Conservation (phyloP, 1,140 invertebrate genomes). For the Euwallacea fornicatus region DNA sequence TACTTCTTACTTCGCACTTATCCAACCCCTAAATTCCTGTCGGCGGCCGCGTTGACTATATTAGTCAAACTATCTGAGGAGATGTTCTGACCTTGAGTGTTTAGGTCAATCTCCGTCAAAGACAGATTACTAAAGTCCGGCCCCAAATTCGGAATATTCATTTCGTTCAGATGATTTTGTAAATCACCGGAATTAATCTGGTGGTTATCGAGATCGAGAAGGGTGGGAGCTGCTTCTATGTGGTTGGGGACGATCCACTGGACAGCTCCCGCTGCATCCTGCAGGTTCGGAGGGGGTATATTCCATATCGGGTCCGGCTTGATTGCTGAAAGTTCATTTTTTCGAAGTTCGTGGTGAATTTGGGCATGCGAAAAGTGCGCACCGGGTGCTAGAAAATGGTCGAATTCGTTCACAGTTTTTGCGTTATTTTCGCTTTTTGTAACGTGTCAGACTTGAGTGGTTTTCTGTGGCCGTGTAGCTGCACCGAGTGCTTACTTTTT, state of each 20-base stretch:
- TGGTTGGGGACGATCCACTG: conserved; percentile 16
- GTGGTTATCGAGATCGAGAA: conserved; percentile 39
- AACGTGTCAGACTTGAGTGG: too few species aligned
- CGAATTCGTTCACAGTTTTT: too few species aligned
- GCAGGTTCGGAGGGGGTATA: conserved; percentile 3
- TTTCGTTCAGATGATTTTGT: conserved; percentile 25
- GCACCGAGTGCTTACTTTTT: too few species aligned
- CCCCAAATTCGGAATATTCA: conserved; percentile 27
- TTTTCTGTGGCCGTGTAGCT: too few species aligned
- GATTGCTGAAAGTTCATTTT: neutral
- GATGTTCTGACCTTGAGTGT: conserved; percentile 49
- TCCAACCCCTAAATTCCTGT: conserved; percentile 14
- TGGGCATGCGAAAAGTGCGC: too few species aligned
- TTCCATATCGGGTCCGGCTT: conserved; percentile 7
- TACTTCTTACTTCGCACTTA: neutral
- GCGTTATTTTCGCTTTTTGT: too few species aligned
- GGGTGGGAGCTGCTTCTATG: neutral
- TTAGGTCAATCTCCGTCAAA: conserved; percentile 28
- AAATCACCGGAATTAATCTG: conserved; percentile 29
- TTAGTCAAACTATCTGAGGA: conserved; percentile 57
- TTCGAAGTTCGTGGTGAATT: too few species aligned
- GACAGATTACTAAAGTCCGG: conserved; percentile 28
- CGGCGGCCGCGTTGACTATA: conserved; percentile 46
- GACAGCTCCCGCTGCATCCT: conserved; percentile 37
- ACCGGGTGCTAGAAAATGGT: neutral